These are phyloP conservation scores for Gymnocypris eckloni DNA, from an alignment of 2,797 vertebrate species.

Conservation along the genomic window DNA sequence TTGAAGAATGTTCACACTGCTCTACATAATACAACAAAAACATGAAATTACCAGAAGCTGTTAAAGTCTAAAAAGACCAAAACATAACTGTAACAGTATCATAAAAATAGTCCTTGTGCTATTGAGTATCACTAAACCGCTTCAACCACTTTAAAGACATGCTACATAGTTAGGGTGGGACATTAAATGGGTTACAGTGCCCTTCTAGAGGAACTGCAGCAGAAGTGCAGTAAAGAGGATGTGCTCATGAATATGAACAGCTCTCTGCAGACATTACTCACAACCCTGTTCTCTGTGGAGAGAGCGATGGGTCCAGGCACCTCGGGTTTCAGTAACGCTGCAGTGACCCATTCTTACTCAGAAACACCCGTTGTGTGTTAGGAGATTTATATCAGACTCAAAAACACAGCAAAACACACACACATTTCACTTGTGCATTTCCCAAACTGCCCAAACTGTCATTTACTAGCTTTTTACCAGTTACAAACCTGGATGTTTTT, in stretches of 20 bases:
- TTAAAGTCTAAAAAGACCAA: not conserved
- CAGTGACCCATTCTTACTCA: constrained; percentile 27
- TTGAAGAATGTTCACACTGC: not conserved
- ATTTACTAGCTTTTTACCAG: not conserved
- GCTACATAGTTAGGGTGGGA: not conserved
- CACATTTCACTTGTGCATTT: not conserved
- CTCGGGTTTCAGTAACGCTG: constrained; percentile 21
- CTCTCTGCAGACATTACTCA: constrained; percentile 32
- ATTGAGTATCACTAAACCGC: not conserved
- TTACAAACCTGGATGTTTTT: not conserved
- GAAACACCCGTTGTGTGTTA: not conserved
- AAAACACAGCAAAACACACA: not conserved
- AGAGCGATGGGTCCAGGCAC: not conserved
- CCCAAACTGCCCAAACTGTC: not conserved
- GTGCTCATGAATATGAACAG: constrained; percentile 29
- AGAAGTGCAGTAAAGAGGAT: constrained; percentile 10
- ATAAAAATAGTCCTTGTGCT: not conserved
- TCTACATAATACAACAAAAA: not conserved
- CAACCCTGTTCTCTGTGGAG: constrained; percentile 9
- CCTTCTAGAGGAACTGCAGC: not conserved
- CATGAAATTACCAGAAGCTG: not conserved
- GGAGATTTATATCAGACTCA: not conserved
- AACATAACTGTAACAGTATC: not conserved
- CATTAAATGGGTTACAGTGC: constrained; percentile 29
- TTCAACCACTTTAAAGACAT: not conserved